These are phyloP conservation scores for Irena cyanogastra DNA, from an alignment of 2,113 vertebrate genomes.

Conservation along the genomic window DNA sequence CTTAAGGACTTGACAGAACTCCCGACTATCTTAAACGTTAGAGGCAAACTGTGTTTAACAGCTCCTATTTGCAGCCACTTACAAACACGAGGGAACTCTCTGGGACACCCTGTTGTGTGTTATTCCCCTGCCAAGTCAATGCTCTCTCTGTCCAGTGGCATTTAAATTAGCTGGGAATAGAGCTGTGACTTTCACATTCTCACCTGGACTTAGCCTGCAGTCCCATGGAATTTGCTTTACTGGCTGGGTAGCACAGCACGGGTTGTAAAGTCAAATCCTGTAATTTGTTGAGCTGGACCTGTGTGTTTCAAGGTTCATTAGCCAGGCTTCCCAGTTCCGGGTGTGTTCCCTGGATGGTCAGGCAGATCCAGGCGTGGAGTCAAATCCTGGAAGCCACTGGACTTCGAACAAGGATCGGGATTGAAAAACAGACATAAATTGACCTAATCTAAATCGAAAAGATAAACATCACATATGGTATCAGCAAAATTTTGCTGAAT, in stretches of 20 bases:
- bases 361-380: not conserved
- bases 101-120: not conserved
- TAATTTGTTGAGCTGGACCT: not conserved
- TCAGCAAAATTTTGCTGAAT: not conserved
- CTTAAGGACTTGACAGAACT: not conserved
- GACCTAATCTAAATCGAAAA: not conserved
- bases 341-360: not conserved
- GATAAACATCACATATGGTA: fast-evolving
- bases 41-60: not conserved
- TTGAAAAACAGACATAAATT: not conserved
- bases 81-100: not conserved
- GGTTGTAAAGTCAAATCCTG: not conserved
- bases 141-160: not conserved
- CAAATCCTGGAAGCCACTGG: not conserved
- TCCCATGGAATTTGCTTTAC: not conserved
- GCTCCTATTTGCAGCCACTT: not conserved
- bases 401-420: not conserved
- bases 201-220: not conserved
- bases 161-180: not conserved
- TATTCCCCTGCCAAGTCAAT: not conserved
- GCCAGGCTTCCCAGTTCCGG: not conserved
- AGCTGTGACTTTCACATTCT: not conserved
- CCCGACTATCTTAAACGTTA: not conserved
- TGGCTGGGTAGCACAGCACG: not conserved
- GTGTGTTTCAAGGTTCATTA: not conserved